phyloP scores from a whole-genome alignment of 2,797 vertebrate genomes.

The Delichon dasypus region DNA sequence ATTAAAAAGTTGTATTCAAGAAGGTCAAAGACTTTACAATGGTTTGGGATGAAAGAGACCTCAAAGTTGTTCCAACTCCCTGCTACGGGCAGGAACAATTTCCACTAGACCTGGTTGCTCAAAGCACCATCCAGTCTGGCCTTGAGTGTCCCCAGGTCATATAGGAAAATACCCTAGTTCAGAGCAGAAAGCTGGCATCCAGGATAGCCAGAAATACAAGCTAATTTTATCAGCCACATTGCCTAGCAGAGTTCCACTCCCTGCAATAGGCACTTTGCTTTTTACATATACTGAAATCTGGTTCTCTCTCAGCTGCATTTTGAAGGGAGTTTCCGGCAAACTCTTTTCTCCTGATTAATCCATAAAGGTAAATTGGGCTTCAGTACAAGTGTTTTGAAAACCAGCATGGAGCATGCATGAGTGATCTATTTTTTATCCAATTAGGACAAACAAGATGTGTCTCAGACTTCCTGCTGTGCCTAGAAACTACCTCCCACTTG shows the following conservation, averaged over 20 bases:
- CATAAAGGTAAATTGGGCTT: constrained; percentile 17
- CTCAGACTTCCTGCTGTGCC: background rate
- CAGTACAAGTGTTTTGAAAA: constrained; percentile 22
- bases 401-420: background rate
- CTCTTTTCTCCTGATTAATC: constrained; percentile 8
- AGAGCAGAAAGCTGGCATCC: background rate
- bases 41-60: background rate
- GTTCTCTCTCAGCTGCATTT: background rate
- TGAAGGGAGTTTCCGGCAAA: background rate
- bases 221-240: background rate
- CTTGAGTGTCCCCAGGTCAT: background rate
- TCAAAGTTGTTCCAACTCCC: background rate
- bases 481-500: background rate
- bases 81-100: background rate
- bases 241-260: background rate
- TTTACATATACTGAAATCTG: background rate
- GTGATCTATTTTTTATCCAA: constrained; percentile 50
- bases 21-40: background rate
- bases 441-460: constrained; percentile 25
- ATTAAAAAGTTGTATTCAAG: background rate
- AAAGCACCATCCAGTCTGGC: background rate
- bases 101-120: too few species aligned
- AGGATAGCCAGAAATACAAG: background rate
- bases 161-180: background rate
- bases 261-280: background rate